phyloP scores from a whole-genome alignment of 2,888 invertebrate species.

The Philereme transversata region DNA sequence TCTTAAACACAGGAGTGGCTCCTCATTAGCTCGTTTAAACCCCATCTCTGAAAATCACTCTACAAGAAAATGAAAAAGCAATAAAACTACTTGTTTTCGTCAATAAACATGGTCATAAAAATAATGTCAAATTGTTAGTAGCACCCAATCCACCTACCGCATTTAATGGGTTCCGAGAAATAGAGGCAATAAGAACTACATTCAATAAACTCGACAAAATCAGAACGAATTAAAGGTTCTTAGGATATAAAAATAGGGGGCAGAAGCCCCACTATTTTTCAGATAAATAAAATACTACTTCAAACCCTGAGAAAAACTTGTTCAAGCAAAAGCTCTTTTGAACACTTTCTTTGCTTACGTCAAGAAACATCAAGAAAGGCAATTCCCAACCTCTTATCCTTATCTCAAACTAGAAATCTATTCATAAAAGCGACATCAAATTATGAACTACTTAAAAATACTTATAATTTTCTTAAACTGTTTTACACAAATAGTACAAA shows the following conservation, averaged over 20 bases:
- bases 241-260: not conserved
- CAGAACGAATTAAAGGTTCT: not conserved
- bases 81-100: constrained; percentile 40
- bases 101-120: constrained; percentile 47
- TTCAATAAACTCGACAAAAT: not conserved
- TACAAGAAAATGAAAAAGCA: constrained; percentile 32
- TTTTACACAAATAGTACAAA: too few relatives aligned
- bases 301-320: too few relatives aligned
- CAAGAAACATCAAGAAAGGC: too few relatives aligned
- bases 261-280: not conserved
- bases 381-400: too few relatives aligned
- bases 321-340: too few relatives aligned
- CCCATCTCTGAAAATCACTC: constrained; percentile 34
- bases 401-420: too few relatives aligned
- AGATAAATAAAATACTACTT: too few relatives aligned
- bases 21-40: constrained; percentile 28
- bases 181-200: not conserved
- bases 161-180: constrained; percentile 50
- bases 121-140: constrained; percentile 62
- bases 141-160: constrained; percentile 60
- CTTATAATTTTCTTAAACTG: too few relatives aligned
- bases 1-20: constrained; percentile 13
- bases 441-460: too few relatives aligned
- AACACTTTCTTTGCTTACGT: too few relatives aligned
- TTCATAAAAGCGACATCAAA: too few relatives aligned